Base-by-base conservation (phyloP, 2,113 vertebrate species). In the Zingel zingel region DNA sequence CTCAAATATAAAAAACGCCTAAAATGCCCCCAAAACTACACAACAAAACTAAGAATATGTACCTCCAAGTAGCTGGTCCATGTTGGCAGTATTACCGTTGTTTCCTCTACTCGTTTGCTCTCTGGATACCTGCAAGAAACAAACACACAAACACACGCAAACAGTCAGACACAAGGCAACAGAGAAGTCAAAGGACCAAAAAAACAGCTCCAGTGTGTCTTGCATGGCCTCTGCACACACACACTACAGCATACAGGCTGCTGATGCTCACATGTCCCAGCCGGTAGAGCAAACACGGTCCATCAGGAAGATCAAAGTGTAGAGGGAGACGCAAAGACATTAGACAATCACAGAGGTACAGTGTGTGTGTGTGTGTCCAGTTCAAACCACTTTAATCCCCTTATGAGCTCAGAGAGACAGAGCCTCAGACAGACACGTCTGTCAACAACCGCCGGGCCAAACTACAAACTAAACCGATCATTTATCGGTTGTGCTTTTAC, bases 31-130 rank as follows among this genome's bases (percentile, higher is more conserved):
- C 6, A 11, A 9, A 23, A 33, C 30, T 21, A n/a, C 3, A 2
- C 2, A 6, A 62, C 1, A 36, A 58, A 33, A 30, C 50, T 6
- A 25, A 7, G 13, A 43, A 39, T 4, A 14, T 0, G 2, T 86
- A 94, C 92, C 91, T 84, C 94, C 96, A n/a, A 90, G 85, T 12
- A 89, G 81, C 2, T 70, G 80, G 1, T 98, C 97, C 63, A 96
- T 95, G 85, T 95, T 96, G 80, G 97, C 95, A 0, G 86, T 67
- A n/a, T 90, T 94, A 68, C 81, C 74, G 87, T 77, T 77, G 91
- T 89, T 95, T 83, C 96, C 88, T 72, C 84, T 67, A 0, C 89
- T 78, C 33, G 93, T 90, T 12, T 93, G 93, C 86, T 97, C 94
- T 69, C 89, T 89, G 66, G 94, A 89, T 62, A 87, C 94, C 97